A percentile compares a stretch with the other conserved stretches of the same genome.
Conservation (phyloP, 2,888 invertebrate species). For the Cryptophagus acutangulus region DNA sequence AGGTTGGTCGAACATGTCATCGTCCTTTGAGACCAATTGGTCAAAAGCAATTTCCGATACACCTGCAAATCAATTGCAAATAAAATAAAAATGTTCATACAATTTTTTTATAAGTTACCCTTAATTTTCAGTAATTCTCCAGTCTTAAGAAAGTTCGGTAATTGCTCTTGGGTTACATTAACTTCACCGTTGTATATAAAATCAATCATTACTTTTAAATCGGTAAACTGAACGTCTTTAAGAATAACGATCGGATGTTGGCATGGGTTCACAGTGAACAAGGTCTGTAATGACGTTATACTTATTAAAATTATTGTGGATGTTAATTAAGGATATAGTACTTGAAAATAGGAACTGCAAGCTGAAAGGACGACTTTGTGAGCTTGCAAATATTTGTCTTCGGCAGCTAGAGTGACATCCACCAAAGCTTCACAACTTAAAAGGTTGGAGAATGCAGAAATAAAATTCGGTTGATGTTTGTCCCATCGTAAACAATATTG, state of each 20-base stretch:
- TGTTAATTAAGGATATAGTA: conserved; percentile 46
- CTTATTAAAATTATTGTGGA: no score
- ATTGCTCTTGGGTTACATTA: conserved; percentile 82
- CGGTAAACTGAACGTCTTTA: conserved; percentile 81
- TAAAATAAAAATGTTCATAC: no score
- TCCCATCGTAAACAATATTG: conserved; percentile 68
- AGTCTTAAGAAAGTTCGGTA: conserved; percentile 74
- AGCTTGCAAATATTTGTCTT: conserved; percentile 81
- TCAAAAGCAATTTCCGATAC: conserved; percentile 81
- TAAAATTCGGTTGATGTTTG: conserved; percentile 90
- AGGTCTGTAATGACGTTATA: conserved; percentile 65
- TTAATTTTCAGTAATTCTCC: conserved; percentile 85
- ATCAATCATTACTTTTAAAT: conserved; percentile 82
- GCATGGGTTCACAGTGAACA: conserved; percentile 82
- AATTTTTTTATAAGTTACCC: conserved; percentile 47
- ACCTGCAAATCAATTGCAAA: conserved; percentile 41
- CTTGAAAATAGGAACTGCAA: conserved; percentile 91
- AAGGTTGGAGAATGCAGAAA: conserved; percentile 80
- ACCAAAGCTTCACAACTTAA: conserved; percentile 79
- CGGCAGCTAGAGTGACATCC: conserved; percentile 87
- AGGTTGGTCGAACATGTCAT: conserved; percentile 49
- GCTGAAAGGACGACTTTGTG: conserved; percentile 88
- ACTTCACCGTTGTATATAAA: conserved; percentile 93
- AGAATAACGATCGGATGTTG: conserved; percentile 86
- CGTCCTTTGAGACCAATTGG: conserved; percentile 67